Conservation (phyloP, 1,140 invertebrate genomes). For the Paramacrobiotus metropolitanus region DNA sequence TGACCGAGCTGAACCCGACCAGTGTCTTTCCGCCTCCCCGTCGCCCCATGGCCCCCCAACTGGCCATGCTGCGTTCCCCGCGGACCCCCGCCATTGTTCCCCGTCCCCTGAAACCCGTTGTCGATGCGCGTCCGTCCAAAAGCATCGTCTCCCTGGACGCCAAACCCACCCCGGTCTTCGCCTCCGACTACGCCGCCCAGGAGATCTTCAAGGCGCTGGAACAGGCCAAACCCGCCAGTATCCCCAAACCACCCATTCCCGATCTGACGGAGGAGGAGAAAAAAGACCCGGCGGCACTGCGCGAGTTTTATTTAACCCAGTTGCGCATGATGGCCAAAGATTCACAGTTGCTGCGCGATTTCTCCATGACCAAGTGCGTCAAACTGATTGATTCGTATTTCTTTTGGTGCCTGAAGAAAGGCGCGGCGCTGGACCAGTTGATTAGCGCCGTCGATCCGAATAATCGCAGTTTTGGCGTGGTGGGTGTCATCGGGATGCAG, state of each 20-base stretch:
- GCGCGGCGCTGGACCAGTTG: neutral
- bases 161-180: slow-evolving; percentile 3
- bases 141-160: no score
- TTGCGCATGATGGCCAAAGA: neutral
- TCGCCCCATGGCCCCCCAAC: neutral
- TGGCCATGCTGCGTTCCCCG: neutral
- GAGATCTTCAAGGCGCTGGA: neutral
- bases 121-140: neutral
- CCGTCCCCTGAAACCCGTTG: neutral
- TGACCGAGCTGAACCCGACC: neutral
- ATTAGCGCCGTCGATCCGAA: neutral
- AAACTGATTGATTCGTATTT: slow-evolving; percentile 1
- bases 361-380: neutral
- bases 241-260: neutral
- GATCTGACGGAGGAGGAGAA: slow-evolving; percentile 1
- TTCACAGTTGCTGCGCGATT: neutral
- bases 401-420: slow-evolving; percentile 2
- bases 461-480: neutral
- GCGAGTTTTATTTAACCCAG: neutral
- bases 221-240: neutral
- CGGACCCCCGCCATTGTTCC: neutral
- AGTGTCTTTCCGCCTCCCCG: neutral
- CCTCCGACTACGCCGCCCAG: neutral
- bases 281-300: neutral
- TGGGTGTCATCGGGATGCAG: neutral